phyloP scores from a whole-genome alignment of 2,797 vertebrate genomes.

The Dermochelys coriacea region DNA sequence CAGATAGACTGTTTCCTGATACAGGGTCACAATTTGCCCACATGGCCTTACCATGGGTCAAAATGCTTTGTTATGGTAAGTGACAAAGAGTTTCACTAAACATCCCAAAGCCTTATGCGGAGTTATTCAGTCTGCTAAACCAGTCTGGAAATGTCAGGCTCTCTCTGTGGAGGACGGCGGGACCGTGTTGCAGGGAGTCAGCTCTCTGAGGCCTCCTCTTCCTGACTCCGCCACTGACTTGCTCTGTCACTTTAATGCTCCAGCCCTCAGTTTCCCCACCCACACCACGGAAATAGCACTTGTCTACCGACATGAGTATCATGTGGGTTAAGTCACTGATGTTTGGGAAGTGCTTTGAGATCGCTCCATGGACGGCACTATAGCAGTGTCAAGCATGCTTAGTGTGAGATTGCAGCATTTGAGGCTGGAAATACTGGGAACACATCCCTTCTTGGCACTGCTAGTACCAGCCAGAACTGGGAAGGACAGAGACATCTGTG shows the following conservation, averaged over 20 bases:
- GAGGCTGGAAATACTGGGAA: neutral
- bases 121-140: neutral
- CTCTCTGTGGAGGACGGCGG: neutral
- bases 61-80: neutral
- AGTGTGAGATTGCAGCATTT: neutral
- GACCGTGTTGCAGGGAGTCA: neutral
- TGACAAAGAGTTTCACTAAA: neutral
- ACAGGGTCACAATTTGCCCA: neutral
- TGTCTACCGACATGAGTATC: accelerated
- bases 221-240: neutral
- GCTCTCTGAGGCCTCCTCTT: neutral
- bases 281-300: accelerated
- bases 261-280: neutral
- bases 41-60: neutral
- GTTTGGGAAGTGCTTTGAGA: neutral
- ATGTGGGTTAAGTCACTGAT: neutral
- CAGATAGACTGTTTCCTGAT: neutral
- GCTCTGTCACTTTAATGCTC: neutral
- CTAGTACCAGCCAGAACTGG: neutral
- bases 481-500: neutral
- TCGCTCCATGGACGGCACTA: neutral
- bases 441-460: neutral
- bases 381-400: neutral
- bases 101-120: neutral
- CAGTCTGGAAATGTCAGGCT: neutral